Evolutionary conservation across 1,140 invertebrate species (phyloP).

Genomic region (Caenorhabditis inopinata): DNA sequence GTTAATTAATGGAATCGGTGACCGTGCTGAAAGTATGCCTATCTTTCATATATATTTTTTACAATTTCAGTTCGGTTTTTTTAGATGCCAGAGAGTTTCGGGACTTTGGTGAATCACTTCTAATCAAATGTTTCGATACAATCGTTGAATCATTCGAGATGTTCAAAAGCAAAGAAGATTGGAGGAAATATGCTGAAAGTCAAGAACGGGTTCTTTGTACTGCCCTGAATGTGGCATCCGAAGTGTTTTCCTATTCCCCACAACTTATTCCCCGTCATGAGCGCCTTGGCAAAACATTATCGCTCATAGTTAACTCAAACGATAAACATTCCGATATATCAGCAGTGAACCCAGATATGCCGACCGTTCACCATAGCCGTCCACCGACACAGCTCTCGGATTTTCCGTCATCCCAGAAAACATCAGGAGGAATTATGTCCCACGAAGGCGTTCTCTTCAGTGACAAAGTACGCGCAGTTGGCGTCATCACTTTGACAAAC

Average conservation of each 20-base stretch:
- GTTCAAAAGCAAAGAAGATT: slow-evolving; percentile 3
- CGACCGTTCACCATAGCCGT: neutral
- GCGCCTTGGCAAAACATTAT: neutral
- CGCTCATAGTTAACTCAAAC: neutral
- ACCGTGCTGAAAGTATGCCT: neutral
- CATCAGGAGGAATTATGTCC: neutral
- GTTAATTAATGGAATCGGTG: neutral
- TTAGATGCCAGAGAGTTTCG: neutral
- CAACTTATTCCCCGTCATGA: neutral
- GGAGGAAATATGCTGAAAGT: neutral
- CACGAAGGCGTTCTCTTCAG: neutral
- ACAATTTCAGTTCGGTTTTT: neutral
- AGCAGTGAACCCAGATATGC: neutral
- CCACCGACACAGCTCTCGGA: neutral
- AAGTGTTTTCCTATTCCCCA: neutral
- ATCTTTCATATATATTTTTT: neutral
- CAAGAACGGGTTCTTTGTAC: neutral
- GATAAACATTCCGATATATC: neutral
- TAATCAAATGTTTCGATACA: neutral
- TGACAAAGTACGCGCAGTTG: neutral
- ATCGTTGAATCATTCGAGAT: slow-evolving; percentile 16
- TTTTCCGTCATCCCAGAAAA: neutral
- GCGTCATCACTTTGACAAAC: neutral
- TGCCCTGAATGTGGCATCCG: neutral
- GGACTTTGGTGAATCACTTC: neutral